These are phyloP conservation scores for Xylocampa areola DNA, from an alignment of 2,888 invertebrate genomes.

Conservation along the genomic window DNA sequence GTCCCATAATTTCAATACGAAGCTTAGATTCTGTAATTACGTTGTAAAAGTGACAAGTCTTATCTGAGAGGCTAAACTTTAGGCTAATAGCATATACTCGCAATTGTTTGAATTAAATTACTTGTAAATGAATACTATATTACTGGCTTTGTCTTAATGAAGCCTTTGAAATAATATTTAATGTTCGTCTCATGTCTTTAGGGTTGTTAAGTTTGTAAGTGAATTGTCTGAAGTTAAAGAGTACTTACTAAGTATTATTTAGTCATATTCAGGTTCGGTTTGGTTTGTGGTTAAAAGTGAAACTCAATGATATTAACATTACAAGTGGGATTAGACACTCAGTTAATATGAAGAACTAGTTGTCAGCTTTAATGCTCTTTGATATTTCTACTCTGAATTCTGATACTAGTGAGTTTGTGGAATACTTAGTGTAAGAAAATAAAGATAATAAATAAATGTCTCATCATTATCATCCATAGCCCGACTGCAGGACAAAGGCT, in stretches of 20 bases:
- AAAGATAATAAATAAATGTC: too few species aligned
- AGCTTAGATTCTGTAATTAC: conserved; percentile 16
- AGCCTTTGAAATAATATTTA: conserved; percentile 34
- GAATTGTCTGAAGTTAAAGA: conserved; percentile 2
- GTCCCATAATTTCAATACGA: conserved; percentile 17
- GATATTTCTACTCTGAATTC: too few species aligned
- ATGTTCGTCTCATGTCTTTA: conserved; percentile 20
- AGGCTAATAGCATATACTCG: conserved; percentile 10
- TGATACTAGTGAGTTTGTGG: too few species aligned
- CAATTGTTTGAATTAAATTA: conserved; percentile 28
- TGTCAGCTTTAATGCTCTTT: not conserved
- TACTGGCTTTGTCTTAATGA: conserved; percentile 14
- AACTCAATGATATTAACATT: not conserved
- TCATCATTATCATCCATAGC: too few species aligned
- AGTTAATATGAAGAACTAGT: not conserved
- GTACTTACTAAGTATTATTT: not conserved
- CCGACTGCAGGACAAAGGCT: too few species aligned
- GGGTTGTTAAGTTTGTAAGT: conserved; percentile 2
- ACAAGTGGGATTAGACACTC: not conserved
- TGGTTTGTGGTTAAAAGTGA: conserved; percentile 10
- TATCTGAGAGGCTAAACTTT: conserved; percentile 25
- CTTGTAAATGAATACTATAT: conserved; percentile 23
- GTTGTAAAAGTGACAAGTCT: conserved; percentile 6
- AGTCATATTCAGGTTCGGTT: conserved; percentile 10
- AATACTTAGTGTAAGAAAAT: too few species aligned